Conservation (phyloP, 2,888 invertebrate species). For the Bellardia pandia region DNA sequence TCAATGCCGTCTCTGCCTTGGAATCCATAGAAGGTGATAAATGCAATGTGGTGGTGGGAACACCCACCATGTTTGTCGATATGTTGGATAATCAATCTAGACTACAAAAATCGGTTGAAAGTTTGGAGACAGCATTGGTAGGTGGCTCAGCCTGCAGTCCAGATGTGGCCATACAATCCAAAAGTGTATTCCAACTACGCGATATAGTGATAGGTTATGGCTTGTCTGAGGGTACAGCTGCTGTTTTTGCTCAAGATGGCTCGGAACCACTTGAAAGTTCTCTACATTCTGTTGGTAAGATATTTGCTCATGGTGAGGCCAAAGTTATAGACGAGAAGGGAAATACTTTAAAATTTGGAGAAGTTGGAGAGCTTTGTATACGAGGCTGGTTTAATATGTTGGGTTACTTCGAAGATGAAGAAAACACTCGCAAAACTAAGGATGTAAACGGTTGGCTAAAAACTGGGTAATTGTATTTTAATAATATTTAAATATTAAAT, state of each 20-base stretch:
- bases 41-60: constrained; percentile 89
- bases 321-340: constrained; percentile 86
- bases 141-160: constrained; percentile 90
- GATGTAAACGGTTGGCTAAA: constrained; percentile 88
- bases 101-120: constrained; percentile 84
- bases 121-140: constrained; percentile 85
- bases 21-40: constrained; percentile 87
- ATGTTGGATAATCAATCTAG: constrained; percentile 86
- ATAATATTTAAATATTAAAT: background rate
- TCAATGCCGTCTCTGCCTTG: constrained; percentile 86
- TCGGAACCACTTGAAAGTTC: constrained; percentile 83
- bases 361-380: constrained; percentile 89
- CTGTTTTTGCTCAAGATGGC: constrained; percentile 84
- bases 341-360: constrained; percentile 86
- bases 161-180: constrained; percentile 85
- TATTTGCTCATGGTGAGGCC: constrained; percentile 85
- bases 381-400: constrained; percentile 89
- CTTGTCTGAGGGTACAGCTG: constrained; percentile 85
- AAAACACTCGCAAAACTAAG: constrained; percentile 88
- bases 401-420: constrained; percentile 89
- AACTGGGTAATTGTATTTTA: constrained; percentile 86
- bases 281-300: constrained; percentile 85
- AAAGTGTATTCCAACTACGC: constrained; percentile 83
- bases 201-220: constrained; percentile 85
- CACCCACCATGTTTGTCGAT: constrained; percentile 94